A percentile compares a stretch with the other conserved stretches of the same genome.
Evolutionary conservation across 2,113 vertebrate genomes (phyloP).

Genomic region (Heloderma charlesbogerti): DNA sequence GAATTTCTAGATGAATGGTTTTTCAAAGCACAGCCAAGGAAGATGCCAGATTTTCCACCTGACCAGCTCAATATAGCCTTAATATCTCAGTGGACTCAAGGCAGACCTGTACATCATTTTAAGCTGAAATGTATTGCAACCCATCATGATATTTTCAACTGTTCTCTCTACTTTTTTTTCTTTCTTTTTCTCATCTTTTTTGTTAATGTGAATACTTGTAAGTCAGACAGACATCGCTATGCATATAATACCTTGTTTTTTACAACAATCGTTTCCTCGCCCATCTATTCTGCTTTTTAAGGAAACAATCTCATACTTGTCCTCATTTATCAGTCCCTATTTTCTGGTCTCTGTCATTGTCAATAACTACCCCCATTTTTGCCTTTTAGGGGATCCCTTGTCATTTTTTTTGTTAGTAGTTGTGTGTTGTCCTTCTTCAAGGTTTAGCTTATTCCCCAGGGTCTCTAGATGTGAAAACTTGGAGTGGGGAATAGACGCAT

Average conservation of each 20-base stretch:
- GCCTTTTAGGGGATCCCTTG: no score
- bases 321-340: neutral
- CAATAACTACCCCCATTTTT: neutral
- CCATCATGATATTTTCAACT: slow-evolving; percentile 33
- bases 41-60: slow-evolving; percentile 44
- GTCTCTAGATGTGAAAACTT: no score
- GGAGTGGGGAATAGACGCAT: no score
- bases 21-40: slow-evolving; percentile 29
- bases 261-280: neutral
- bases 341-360: neutral
- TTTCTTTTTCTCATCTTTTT: neutral
- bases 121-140: slow-evolving; percentile 13
- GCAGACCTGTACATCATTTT: slow-evolving; percentile 5
- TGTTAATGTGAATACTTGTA: neutral
- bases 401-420: no score
- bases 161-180: slow-evolving; percentile 20
- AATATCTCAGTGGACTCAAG: slow-evolving; percentile 12
- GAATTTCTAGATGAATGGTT: slow-evolving; percentile 32
- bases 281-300: slow-evolving; percentile 27
- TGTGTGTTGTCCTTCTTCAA: no score
- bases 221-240: rapidly evolving
- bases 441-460: no score
- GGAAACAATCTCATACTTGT: slow-evolving; percentile 12
- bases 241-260: rapidly evolving
- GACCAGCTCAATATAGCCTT: slow-evolving; percentile 34